Evolutionary conservation across 2,113 vertebrate species (phyloP).

Genomic region (Stigmatopora nigra): DNA sequence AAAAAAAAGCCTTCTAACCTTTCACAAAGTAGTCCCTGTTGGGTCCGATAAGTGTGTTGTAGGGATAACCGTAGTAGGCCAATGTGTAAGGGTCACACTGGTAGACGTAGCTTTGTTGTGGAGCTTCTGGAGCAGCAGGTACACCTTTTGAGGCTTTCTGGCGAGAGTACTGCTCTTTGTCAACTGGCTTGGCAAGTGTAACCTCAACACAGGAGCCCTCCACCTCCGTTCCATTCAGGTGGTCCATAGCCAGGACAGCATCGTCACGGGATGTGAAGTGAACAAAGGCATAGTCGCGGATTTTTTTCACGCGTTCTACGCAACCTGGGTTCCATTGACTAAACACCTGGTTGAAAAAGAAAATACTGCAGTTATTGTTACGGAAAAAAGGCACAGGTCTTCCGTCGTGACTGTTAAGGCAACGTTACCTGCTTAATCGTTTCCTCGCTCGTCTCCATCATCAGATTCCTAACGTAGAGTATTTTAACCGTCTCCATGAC

Average conservation of each 20-base stretch:
- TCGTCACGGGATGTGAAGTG: conserved; percentile 93
- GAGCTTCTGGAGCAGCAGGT: conserved; percentile 61
- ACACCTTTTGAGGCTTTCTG: conserved; percentile 92
- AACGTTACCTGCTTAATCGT: conserved; percentile 77
- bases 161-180: conserved; percentile 96
- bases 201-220: conserved; percentile 96
- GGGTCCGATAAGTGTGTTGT: conserved; percentile 91
- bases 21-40: conserved; percentile 98
- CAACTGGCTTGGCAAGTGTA: conserved; percentile 94
- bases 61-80: conserved; percentile 93
- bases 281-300: conserved; percentile 95
- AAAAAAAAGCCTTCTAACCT: conserved; percentile 75
- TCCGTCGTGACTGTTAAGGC: too few relatives aligned
- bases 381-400: not conserved
- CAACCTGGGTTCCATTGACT: conserved; percentile 93
- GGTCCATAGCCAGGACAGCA: conserved; percentile 90
- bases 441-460: conserved; percentile 98
- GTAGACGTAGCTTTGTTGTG: conserved; percentile 86
- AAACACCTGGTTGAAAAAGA: conserved; percentile 69
- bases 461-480: conserved; percentile 95
- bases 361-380: not conserved
- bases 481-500: conserved; percentile 99
- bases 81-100: conserved; percentile 93
- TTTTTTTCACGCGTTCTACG: conserved; percentile 96
- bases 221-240: conserved; percentile 88